A percentile compares a stretch with the other conserved stretches of the same genome.
Conservation (phyloP, 2,113 vertebrate species). For the Melanostigma gelatinosum region DNA sequence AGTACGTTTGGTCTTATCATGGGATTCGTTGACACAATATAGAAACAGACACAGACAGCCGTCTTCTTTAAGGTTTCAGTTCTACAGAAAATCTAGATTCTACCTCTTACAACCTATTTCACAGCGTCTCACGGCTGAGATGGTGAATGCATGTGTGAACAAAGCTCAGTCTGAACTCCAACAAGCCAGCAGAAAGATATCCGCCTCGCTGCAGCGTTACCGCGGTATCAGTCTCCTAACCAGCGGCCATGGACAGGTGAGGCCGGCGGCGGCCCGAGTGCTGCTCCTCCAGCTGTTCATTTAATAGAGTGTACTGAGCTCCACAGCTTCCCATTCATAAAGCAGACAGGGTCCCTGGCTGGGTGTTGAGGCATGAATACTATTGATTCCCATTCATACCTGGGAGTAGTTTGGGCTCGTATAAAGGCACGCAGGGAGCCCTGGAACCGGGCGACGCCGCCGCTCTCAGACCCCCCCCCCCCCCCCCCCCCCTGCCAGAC, state of each 20-base stretch:
- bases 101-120: neutral
- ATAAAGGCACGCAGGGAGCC: constrained; percentile 49
- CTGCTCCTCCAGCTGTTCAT: constrained; percentile 76
- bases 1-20: neutral
- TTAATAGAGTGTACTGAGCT: constrained; percentile 77
- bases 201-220: constrained; percentile 4
- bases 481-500: constrained; percentile 63
- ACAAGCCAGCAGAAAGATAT: neutral
- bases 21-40: constrained; percentile 1
- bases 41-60: neutral
- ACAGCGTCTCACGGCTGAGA: neutral
- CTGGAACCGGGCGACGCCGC: constrained; percentile 44
- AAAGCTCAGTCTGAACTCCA: neutral
- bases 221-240: constrained; percentile 59
- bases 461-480: constrained; percentile 52
- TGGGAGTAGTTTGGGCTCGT: constrained; percentile 55
- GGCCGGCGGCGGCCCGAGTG: constrained; percentile 58
- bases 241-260: constrained; percentile 63
- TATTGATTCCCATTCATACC: constrained; percentile 77
- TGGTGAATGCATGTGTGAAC: constrained; percentile 4
- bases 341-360: constrained; percentile 71
- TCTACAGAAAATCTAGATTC: constrained; percentile 1
- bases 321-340: constrained; percentile 74
- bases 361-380: constrained; percentile 71
- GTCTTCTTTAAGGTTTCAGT: neutral